Evolutionary conservation across 2,888 invertebrate genomes (phyloP).

Genomic region (Morpho deidamia): DNA sequence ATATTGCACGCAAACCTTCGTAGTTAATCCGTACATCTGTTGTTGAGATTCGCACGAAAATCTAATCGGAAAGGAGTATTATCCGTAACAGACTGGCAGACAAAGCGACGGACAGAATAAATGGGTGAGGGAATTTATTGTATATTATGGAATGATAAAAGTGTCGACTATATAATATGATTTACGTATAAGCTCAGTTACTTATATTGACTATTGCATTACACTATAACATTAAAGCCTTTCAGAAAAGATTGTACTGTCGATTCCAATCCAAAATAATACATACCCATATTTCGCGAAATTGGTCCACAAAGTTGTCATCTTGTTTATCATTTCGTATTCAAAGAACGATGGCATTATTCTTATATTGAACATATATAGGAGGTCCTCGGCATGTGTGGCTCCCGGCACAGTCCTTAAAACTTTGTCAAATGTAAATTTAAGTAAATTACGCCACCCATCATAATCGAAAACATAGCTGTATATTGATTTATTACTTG

Average conservation of each 20-base stretch:
- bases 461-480: constrained; percentile 50
- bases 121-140: no score
- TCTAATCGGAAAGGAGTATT: no score
- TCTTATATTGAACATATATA: constrained; percentile 53
- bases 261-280: background rate
- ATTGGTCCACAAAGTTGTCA: constrained; percentile 56
- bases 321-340: constrained; percentile 39
- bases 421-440: constrained; percentile 30
- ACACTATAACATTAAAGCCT: background rate
- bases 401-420: constrained; percentile 39
- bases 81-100: no score
- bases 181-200: no score
- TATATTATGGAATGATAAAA: no score
- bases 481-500: constrained; percentile 42
- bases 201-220: background rate
- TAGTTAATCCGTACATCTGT: no score
- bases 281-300: constrained; percentile 57
- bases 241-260: background rate
- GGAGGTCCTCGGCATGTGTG: constrained; percentile 56
- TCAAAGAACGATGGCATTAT: constrained; percentile 34
- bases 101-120: no score
- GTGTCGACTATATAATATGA: no score
- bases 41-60: no score
- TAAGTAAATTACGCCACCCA: constrained; percentile 45
- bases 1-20: no score